Percentiles rank a stretch among this genome's conserved stretches.
Evolutionary conservation across 1,140 invertebrate genomes (phyloP).

Genomic region (Drosophila rhopaloa): DNA sequence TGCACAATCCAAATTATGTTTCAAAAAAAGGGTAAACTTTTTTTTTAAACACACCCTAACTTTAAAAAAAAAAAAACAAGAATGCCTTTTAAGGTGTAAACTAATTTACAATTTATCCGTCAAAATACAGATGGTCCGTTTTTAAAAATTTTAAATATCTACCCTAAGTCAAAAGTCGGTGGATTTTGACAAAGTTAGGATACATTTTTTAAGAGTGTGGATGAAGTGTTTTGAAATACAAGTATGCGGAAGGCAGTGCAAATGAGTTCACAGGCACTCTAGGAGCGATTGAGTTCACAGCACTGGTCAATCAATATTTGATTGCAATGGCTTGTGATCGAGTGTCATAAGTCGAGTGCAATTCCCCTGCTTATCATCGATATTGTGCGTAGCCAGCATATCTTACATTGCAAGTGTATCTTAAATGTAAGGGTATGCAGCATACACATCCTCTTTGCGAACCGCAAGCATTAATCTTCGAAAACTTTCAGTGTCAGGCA

Average conservation of each 20-base stretch:
- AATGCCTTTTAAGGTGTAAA: too few species aligned
- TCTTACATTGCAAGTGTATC: not conserved
- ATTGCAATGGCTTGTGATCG: constrained; percentile 6
- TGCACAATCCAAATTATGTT: too few species aligned
- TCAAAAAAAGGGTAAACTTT: too few species aligned
- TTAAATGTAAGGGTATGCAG: not conserved
- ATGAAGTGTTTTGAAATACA: not conserved
- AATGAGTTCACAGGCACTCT: not conserved
- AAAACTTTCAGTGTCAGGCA: constrained; percentile 40
- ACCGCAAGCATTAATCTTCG: constrained; percentile 22
- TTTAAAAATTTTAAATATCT: too few species aligned
- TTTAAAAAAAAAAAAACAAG: too few species aligned
- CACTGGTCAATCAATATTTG: constrained; percentile 38
- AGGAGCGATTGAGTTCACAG: constrained; percentile 17
- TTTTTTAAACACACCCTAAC: too few species aligned
- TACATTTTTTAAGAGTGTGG: too few species aligned
- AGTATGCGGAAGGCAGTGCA: not conserved
- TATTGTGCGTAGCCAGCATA: constrained; percentile 2
- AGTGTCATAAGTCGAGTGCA: constrained; percentile 4
- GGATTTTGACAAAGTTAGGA: too few species aligned
- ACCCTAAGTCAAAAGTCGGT: too few species aligned
- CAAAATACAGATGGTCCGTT: too few species aligned
- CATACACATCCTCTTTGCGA: not conserved
- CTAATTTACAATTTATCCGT: too few species aligned
- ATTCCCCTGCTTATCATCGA: not conserved